phyloP scores from a whole-genome alignment of 2,888 invertebrate species.

The Drosophila pseudotakahashii region DNA sequence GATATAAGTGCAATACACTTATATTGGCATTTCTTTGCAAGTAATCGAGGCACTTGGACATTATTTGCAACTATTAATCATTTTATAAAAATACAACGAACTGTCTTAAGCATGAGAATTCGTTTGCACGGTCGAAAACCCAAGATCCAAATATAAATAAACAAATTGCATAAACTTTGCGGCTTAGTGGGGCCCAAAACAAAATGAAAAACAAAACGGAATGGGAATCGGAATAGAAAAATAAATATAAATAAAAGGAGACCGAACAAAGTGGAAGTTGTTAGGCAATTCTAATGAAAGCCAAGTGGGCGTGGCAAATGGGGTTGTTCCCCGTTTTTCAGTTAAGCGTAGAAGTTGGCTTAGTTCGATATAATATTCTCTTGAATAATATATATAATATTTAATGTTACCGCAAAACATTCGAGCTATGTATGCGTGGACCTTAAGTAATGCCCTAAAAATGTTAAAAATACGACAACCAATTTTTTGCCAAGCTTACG shows the following conservation, averaged over 20 bases:
- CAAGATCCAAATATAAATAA: conserved; percentile 19
- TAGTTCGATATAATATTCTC: background rate
- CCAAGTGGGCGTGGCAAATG: conserved; percentile 17
- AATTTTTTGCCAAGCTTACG: background rate
- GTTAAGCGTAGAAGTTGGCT: no score
- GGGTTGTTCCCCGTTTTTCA: conserved; percentile 12
- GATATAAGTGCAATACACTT: background rate
- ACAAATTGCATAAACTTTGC: conserved; percentile 34
- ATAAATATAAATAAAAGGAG: background rate
- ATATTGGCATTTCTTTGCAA: background rate
- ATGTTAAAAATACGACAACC: background rate
- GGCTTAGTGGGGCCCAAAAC: conserved; percentile 4
- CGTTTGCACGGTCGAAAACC: conserved; percentile 3
- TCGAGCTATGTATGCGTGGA: background rate
- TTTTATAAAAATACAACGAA: conserved; percentile 4
- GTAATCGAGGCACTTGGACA: background rate
- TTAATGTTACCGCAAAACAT: background rate
- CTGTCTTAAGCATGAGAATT: conserved; percentile 14
- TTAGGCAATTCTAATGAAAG: conserved; percentile 27
- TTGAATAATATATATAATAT: background rate
- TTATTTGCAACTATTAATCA: conserved; percentile 2
- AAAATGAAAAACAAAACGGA: background rate
- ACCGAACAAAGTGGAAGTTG: conserved; percentile 18
- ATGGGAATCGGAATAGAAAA: background rate
- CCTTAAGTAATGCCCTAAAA: background rate